Evolutionary conservation across 2,888 invertebrate genomes (phyloP), one percentile per base, ranked within the genome.

Genomic region (Orthosia cruda): DNA sequence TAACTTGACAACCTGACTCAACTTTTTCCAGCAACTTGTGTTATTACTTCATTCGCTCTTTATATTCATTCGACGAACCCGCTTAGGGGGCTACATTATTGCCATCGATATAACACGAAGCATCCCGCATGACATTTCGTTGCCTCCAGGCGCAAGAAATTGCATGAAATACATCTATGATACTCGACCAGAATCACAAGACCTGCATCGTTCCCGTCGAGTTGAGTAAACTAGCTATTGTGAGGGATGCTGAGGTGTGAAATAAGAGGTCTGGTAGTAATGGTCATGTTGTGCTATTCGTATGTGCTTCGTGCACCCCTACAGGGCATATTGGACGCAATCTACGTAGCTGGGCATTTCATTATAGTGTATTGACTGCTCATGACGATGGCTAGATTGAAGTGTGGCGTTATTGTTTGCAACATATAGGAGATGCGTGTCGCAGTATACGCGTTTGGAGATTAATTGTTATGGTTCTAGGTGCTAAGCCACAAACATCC

Each of bases 111-210:
- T 93, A 93, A 92, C 92, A 92, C 89, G 91, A 88, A 88, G 88
- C 91, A 91, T 92, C 92, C 92, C 94, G 88, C 92, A 95, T 93
- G 95, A 94, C 94, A 95, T 95, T 94, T 94, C 90, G 90, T 89
- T 92, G 94, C 94, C 94, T 93, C 89, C 92, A 93, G 93, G 93
- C 93, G 90, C 94, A 95, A 95, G 95, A 94, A 95, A 95, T 95
- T 95, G 95, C 95, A 95, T 93, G 92, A 93, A 94, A 94, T 92
- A 93, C 92, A 92, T 91, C 91, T 92, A 91, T 87, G 89, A 90
- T 87, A 92, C 89, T 71, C 82, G 78, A 68, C 95, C 93, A 93
- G 62, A 66, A 45, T 83, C 76, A 20, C 59, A 12, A 70, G 93
- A 92, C 45, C 93, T 87, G 3, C 83, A 78, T 3, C 74, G 18